These are phyloP conservation scores for Glyphotaelius pellucidus DNA, from an alignment of 2,888 invertebrate genomes.

Conservation along the genomic window DNA sequence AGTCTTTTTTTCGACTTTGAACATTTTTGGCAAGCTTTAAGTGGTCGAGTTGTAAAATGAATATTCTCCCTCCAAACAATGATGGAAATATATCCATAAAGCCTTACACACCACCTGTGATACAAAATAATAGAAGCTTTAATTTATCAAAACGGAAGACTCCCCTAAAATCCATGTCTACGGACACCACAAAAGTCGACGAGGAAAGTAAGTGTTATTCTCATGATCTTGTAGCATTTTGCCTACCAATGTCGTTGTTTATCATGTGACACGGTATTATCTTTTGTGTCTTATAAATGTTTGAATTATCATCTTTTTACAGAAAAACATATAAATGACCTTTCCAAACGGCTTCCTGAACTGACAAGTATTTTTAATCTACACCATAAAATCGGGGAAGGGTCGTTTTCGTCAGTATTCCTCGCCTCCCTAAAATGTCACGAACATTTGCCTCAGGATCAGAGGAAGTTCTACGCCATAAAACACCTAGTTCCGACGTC, in stretches of 20 bases:
- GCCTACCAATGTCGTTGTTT: constrained; percentile 48
- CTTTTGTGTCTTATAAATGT: constrained; percentile 26
- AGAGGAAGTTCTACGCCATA: constrained; percentile 84
- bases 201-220: constrained; percentile 60
- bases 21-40: constrained; percentile 52
- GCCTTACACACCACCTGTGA: constrained; percentile 39
- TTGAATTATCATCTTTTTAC: constrained; percentile 58
- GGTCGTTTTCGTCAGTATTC: constrained; percentile 93
- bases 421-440: constrained; percentile 82
- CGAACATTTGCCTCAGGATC: constrained; percentile 70
- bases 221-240: constrained; percentile 41
- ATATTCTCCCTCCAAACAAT: constrained; percentile 55
- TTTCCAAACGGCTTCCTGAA: constrained; percentile 78
- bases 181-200: constrained; percentile 55
- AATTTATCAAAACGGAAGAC: constrained; percentile 59
- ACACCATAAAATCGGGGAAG: constrained; percentile 86
- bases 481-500: constrained; percentile 93
- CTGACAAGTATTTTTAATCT: constrained; percentile 81
- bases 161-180: constrained; percentile 49
- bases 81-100: constrained; percentile 51
- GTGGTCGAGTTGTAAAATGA: constrained; percentile 57
- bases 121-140: constrained; percentile 57
- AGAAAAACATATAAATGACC: constrained; percentile 73
- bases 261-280: constrained; percentile 48
- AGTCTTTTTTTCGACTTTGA: constrained; percentile 56